These are phyloP conservation scores for Adrianichthys oophorus DNA, from an alignment of 2,797 vertebrate species.

Conservation along the genomic window DNA sequence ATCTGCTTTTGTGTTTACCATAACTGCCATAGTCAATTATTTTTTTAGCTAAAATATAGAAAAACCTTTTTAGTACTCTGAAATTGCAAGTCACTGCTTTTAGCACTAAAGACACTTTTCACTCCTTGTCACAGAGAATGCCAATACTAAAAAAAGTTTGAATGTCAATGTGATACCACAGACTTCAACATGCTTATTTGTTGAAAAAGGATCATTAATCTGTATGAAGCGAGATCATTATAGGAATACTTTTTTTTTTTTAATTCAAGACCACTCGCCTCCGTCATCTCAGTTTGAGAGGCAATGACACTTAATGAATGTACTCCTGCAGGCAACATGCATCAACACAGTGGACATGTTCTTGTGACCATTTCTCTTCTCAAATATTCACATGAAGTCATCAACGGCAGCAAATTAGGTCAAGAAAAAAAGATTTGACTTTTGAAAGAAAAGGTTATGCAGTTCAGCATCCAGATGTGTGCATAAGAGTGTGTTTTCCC, in stretches of 20 bases:
- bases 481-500: conserved; percentile 10
- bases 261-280: not conserved
- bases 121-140: too few relatives aligned
- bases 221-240: conserved; percentile 7
- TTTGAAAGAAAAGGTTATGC: conserved; percentile 20
- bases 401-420: conserved; percentile 18
- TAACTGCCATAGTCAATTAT: too few relatives aligned
- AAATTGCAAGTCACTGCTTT: too few relatives aligned
- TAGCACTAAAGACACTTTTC: too few relatives aligned
- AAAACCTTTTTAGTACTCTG: too few relatives aligned
- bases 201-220: conserved; percentile 1
- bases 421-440: conserved; percentile 35
- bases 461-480: conserved; percentile 21
- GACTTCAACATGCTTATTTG: not conserved
- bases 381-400: conserved; percentile 50
- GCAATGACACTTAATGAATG: conserved; percentile 2
- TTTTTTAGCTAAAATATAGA: too few relatives aligned
- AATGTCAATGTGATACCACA: conserved; percentile 1
- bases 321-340: conserved; percentile 4
- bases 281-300: not conserved
- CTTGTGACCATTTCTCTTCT: conserved; percentile 9
- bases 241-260: not conserved
- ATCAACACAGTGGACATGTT: conserved; percentile 30
- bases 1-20: too few relatives aligned
- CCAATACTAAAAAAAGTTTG: not conserved